Base-by-base conservation (phyloP, 2,113 vertebrate genomes). In the Cromileptes altivelis region DNA sequence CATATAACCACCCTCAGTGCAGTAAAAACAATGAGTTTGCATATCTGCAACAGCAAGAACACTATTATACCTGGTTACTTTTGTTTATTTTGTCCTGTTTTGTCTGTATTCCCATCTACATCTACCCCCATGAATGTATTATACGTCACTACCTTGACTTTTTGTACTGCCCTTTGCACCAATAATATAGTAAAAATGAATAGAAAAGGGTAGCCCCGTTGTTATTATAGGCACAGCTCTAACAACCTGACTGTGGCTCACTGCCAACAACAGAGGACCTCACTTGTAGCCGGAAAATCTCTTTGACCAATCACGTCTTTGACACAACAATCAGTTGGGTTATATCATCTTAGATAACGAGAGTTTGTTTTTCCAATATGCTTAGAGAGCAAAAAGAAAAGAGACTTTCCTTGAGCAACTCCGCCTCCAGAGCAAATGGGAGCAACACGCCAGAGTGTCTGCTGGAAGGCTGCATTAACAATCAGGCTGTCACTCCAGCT, bases 391-490 rank as follows among this genome's bases (percentile, higher is more conserved):
- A 76, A 78, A 42, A 71, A 55, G 19, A 56, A 71, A 13, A 77
- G 30, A 80, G 75, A 85, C 84, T 78, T 96, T 97, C 98, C 98
- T 97, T 97, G 97, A 86, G 96, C 97, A 25, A 93, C 95, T 92
- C 96, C 96, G 69, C 97, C 96, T 87, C 95, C 97, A 53, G 97
- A 98, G 92, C 97, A 99, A 90, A 99, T 96, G 2, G 97, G 98
- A 64, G 97, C 97, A 67, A 99, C 97, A 9, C 96, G 97, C 98
- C 98, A 99, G 33, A 99, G 97, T 0, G 97, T 99, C 85, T 97
- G 97, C 94, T 98, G 97, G 91, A 99, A 99, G 58, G 97, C 96
- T 25, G 98, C 97, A 58, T 97, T 96, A 70, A 99, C 98, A 4
- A 96, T 96, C 74, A 98, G 89, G 84, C 95, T 96, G 71, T 94